Evolutionary conservation across 2,113 vertebrate species (phyloP), one percentile per base, ranked within the genome.

Genomic region (Triplophysa tibetana): DNA sequence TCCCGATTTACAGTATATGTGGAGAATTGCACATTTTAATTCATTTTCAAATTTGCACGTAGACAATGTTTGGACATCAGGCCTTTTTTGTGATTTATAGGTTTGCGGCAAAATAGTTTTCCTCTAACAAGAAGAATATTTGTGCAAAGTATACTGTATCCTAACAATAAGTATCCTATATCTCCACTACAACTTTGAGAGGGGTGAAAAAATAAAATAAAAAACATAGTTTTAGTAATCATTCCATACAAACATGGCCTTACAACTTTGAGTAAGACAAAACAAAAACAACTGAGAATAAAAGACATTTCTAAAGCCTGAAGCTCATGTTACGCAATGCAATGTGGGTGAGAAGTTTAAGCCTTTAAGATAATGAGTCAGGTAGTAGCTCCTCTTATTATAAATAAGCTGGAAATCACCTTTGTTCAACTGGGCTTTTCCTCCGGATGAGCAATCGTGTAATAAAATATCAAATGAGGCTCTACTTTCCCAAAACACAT

Each of bases 381-480:
- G 73, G 73, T 61, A 75, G 72, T 63, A 75, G 58, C 17, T 23
- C 41, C 19, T 24, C 72, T 75, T 48, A 48, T 62, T 75, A 75
- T 75, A 75, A 75, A 75, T 75, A 75, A 63, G 38, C 41, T 19
- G 41, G 58, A 75, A 75, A 62, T 75, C 60, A 61, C 73, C 60
- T 62, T 75, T 63, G 60, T 75, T 75, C 73, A 48, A 19, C 23
- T 63, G 73, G 73, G 73, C 23, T 75, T 75, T 73, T 38, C 29
- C 33, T 24, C 38, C 70, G 43, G 70, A 74, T 61, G 58, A 72
- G 75, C 69, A 65, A 78, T 54, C 65, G 23, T 50, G 68, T 78
- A 81, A 78, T 82, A 81, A 58, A 38, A 64, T 75, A 87, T 82
- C 66, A 84, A 50, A 78, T 61, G 50, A 86, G 67, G 62, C 26